Evolutionary conservation across 1,140 invertebrate genomes (phyloP), one percentile per base, ranked within the genome.

Genomic region (Leguminivora glycinivorella): DNA sequence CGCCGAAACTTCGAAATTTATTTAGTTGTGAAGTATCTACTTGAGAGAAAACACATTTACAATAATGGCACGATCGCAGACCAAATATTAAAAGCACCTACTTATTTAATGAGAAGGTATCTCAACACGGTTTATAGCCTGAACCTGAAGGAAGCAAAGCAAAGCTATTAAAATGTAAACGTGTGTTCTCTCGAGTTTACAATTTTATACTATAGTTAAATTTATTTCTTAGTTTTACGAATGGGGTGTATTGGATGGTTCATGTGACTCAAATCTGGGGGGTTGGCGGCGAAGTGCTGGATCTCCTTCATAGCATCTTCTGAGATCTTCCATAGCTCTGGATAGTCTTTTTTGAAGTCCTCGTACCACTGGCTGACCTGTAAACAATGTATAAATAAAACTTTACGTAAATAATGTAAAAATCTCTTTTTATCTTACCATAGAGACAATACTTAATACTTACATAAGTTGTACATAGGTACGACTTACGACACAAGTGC

Each of bases 201-300:
- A 9, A 3, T 40, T 34, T 40, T 31, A 31, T 43, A 26, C 40
- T 56, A n/a, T n/a, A n/a, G n/a, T n/a, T n/a, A 47, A 19, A 14
- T 56, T 12, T 72, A 78, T 78, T 82, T 79, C 25, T 83, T 82
- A 63, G 78, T 72, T 83, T 85, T 83, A 60, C 94, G 90, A 17
- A 93, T 85, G 22, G 95, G 95, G 91, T 95, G 94, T 72, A 95
- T 93, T n/a, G 95, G 95, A 87, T 96, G 95, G 38, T 93, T 88
- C 87, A 95, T 91, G 72, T 93, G 85, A 9, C 93, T 93, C 26
- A 96, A 78, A 87, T 95, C 94, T 3, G 95, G 95, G 9, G 94
- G 94, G 90, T 95, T 95, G 26, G 93, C 93, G 43, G 93, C 93
- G 75, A 94, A 95, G 10, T 93, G 84, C 69, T 83, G 90, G 7